Evolutionary conservation across 1,140 invertebrate genomes (phyloP).

Genomic region (Caerostris darwini): DNA sequence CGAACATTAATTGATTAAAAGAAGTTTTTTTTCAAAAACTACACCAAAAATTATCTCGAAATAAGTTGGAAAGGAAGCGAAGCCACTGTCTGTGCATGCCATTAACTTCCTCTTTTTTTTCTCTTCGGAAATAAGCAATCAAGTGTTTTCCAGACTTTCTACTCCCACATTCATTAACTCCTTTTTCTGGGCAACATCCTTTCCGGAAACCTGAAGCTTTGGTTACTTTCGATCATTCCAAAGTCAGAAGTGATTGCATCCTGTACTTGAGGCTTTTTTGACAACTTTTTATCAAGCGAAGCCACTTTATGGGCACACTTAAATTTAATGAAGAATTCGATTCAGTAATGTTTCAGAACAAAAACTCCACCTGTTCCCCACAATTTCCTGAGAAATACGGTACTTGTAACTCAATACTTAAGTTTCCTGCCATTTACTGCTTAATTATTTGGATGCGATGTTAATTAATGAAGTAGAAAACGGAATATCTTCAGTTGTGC

Average conservation of each 20-base stretch:
- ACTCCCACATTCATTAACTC: background rate
- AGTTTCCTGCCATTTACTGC: background rate
- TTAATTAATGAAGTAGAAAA: background rate
- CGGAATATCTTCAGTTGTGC: background rate
- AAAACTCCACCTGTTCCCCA: background rate
- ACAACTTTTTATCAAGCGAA: background rate
- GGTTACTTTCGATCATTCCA: background rate
- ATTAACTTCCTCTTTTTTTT: background rate
- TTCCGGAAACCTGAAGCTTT: background rate
- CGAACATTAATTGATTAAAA: no score
- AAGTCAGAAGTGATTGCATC: background rate
- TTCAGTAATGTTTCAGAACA: background rate
- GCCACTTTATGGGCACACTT: background rate
- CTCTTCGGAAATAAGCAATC: background rate
- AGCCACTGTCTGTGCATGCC: background rate
- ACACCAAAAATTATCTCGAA: no score
- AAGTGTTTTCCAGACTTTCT: background rate
- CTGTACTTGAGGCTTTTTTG: background rate
- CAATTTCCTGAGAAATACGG: background rate
- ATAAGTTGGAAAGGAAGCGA: background rate
- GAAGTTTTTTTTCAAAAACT: no score
- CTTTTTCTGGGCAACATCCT: background rate
- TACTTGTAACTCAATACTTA: background rate
- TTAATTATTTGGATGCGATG: background rate
- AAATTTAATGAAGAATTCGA: background rate